Base-by-base conservation (phyloP, 2,797 vertebrate species). In the Geotria australis region DNA sequence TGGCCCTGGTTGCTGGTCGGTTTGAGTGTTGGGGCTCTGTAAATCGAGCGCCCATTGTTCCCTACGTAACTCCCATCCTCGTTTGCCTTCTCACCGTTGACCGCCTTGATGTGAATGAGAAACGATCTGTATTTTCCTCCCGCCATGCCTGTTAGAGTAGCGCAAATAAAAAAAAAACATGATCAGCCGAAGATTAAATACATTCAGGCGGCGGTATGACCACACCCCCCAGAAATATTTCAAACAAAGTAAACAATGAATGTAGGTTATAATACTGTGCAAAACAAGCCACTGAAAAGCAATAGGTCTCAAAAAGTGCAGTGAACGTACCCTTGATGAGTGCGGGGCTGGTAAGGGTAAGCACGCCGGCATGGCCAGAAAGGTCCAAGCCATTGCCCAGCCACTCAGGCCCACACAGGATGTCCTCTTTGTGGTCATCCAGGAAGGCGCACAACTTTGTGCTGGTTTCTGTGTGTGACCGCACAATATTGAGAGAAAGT, bases 41-140 rank as follows among this genome's bases (percentile, higher is more conserved):
- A 76, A 62, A 94, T 77, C 2, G 88, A 88, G 61, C 85, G 75
- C n/a, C 83, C 72, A 58, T 74, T 77, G 58, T 14, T 47, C 8
- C 76, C 73, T 64, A 72, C 75, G 63, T 73, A 76, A 58, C 73
- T 66, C 24, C 49, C 49, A n/a, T 53, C 49, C 57, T 96, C 91
- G 64, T 96, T 89, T 61, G 75, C 66, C 65, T 75, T 73, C 69
- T 81, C 76, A 66, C 96, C 91, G 65, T 76, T 85, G 62, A 83
- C 79, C 24, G 89, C 80, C 70, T 96, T 96, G 56, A 98, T 86
- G 57, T 98, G 91, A 61, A 96, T 89, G 74, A 98, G 74, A 74
- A 98, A 98, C 1, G 91, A 98, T 59, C 91, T 85, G 58, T 98
- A 95, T 70, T 98, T 98, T 59, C 91, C 91, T 67, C 91, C 91